Evolutionary conservation across 2,797 vertebrate species (phyloP).

Genomic region (Centropyge bicolor): DNA sequence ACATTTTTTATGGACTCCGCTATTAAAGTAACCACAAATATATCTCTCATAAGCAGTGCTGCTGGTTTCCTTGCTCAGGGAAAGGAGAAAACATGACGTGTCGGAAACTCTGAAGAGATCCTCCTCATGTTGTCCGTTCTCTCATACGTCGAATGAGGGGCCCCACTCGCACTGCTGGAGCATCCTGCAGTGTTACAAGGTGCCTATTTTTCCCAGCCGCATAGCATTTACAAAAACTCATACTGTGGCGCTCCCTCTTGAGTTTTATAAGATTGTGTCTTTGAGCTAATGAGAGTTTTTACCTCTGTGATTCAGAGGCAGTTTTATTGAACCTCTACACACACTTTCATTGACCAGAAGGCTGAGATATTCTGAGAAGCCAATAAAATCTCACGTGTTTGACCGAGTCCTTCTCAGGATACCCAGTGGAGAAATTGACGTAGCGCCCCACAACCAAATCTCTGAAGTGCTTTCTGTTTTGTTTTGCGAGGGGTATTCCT

Average conservation of each 20-base stretch:
- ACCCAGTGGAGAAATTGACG: not conserved
- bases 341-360: not conserved
- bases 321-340: conserved; percentile 21
- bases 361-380: conserved; percentile 8
- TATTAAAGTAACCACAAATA: conserved; percentile 77
- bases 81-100: conserved; percentile 78
- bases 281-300: conserved; percentile 49
- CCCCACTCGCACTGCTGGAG: conserved; percentile 48
- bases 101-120: conserved; percentile 80
- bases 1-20: conserved; percentile 70
- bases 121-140: conserved; percentile 52
- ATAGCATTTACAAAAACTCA: conserved; percentile 23
- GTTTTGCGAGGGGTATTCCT: conserved; percentile 6
- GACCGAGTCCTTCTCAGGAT: not conserved
- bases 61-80: conserved; percentile 70
- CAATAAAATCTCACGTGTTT: not conserved
- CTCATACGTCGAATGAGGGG: conserved; percentile 59
- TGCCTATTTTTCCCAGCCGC: conserved; percentile 21
- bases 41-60: conserved; percentile 59
- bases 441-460: not conserved
- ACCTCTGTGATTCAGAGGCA: conserved; percentile 28
- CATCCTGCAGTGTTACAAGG: conserved; percentile 74
- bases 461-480: not conserved
- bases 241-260: conserved; percentile 19
- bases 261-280: conserved; percentile 62